Evolutionary conservation across 2,888 invertebrate genomes (phyloP).

Genomic region (Morpho deidamia): DNA sequence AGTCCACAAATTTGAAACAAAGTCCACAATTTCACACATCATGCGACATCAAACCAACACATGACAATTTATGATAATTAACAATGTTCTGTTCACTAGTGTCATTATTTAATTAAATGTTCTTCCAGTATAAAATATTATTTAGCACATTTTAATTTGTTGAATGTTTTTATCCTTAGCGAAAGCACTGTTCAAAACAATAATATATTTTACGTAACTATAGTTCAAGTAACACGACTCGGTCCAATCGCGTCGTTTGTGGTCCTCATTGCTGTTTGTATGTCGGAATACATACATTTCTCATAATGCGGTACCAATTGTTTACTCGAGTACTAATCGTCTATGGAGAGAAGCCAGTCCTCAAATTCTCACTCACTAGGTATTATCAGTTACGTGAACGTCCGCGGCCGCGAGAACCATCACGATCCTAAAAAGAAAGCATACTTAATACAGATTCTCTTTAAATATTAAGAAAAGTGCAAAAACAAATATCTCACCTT

Average conservation of each 20-base stretch:
- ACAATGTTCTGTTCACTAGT: constrained; percentile 73
- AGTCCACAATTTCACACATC: constrained; percentile 72
- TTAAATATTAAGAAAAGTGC: background rate
- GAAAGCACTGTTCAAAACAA: constrained; percentile 74
- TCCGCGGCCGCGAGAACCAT: constrained; percentile 68
- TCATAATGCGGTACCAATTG: constrained; percentile 67
- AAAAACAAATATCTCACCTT: constrained; percentile 33
- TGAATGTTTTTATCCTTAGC: constrained; percentile 64
- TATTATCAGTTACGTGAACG: constrained; percentile 65
- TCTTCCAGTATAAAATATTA: constrained; percentile 73
- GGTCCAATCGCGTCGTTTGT: constrained; percentile 45
- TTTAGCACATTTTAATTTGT: constrained; percentile 75
- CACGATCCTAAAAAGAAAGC: constrained; percentile 59
- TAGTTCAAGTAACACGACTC: constrained; percentile 64
- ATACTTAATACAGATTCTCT: background rate
- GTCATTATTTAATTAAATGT: constrained; percentile 66
- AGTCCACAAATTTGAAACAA: constrained; percentile 77
- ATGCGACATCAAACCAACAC: constrained; percentile 45
- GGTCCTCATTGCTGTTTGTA: constrained; percentile 43
- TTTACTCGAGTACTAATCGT: constrained; percentile 67
- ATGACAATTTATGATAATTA: constrained; percentile 53
- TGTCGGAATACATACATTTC: constrained; percentile 44
- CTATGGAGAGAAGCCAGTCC: constrained; percentile 77
- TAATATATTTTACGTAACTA: constrained; percentile 67
- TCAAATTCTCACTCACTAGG: constrained; percentile 51